A percentile compares a stretch with the other conserved stretches of the same genome.
These are phyloP conservation scores for Solenodon paradoxus DNA, from an alignment of 2,113 vertebrate species.

Conservation along the genomic window DNA sequence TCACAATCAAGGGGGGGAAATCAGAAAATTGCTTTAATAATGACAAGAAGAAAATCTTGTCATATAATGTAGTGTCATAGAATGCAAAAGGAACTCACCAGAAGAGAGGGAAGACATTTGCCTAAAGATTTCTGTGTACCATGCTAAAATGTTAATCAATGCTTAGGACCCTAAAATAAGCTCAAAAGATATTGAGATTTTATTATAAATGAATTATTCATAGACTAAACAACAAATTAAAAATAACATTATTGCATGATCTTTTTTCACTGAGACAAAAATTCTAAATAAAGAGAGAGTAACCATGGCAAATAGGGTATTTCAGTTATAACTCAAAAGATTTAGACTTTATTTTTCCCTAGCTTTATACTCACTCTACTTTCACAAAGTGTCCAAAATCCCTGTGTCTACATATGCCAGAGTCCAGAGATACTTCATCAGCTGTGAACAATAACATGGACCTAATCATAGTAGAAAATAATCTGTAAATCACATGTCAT, in stretches of 20 bases:
- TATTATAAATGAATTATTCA: slow-evolving; percentile 66
- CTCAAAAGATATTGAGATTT: slow-evolving; percentile 47
- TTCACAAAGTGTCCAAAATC: not conserved
- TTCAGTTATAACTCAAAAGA: not conserved
- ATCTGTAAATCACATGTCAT: not conserved
- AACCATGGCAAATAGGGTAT: not conserved
- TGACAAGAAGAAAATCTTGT: not conserved
- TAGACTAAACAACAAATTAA: slow-evolving; percentile 52
- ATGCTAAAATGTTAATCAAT: slow-evolving; percentile 36
- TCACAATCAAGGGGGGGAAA: not conserved
- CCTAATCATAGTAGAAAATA: not conserved
- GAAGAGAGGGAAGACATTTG: not conserved
- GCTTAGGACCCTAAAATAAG: slow-evolving; percentile 49
- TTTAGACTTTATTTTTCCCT: not conserved
- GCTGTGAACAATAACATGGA: not conserved
- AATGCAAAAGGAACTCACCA: not conserved
- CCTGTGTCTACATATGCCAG: not conserved
- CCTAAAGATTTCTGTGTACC: not conserved
- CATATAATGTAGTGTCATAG: not conserved
- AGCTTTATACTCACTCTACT: not conserved
- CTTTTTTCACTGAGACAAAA: slow-evolving; percentile 37
- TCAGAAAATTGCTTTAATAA: not conserved
- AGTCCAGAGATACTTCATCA: not conserved
- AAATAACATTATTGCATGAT: slow-evolving; percentile 50
- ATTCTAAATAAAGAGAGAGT: slow-evolving; percentile 18